phyloP scores from a whole-genome alignment of 30 jellyfish, hydroid and myxozoan genomes.

The Aurelia sp. region DNA sequence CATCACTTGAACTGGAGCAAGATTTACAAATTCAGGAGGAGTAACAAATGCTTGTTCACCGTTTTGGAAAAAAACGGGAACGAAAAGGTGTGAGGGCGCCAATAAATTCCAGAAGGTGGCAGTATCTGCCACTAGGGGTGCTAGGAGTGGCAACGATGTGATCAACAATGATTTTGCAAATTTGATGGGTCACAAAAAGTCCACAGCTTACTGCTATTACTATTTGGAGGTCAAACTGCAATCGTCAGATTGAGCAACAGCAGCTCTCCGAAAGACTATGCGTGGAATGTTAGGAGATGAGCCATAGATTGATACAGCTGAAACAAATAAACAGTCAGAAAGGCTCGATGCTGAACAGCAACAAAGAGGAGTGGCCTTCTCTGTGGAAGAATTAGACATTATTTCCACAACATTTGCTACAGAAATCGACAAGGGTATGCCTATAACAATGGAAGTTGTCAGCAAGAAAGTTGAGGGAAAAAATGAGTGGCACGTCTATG shows the following conservation, averaged over 20 bases:
- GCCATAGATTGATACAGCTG: too few relatives aligned
- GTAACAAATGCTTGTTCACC: conserved; percentile 35
- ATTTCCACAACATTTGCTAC: too few relatives aligned
- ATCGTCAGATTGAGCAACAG: conserved; percentile 60
- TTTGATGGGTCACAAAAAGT: conserved; percentile 54
- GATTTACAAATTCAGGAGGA: conserved; percentile 31
- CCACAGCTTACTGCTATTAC: conserved; percentile 47
- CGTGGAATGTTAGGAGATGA: too few relatives aligned
- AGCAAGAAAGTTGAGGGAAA: too few relatives aligned
- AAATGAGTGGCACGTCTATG: too few relatives aligned
- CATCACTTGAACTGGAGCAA: conserved; percentile 44
- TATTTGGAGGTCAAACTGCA: conserved; percentile 19
- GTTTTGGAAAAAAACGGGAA: conserved; percentile 43
- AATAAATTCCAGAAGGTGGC: conserved; percentile 49
- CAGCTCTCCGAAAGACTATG: conserved; percentile 25
- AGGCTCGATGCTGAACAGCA: too few relatives aligned
- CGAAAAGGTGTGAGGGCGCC: conserved; percentile 57
- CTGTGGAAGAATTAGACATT: too few relatives aligned
- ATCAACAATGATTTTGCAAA: conserved; percentile 55
- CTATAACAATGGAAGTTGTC: too few relatives aligned
- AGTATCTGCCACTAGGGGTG: conserved; percentile 27
- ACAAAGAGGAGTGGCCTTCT: too few relatives aligned
- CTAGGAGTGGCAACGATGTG: not conserved
- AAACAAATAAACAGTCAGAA: too few relatives aligned
- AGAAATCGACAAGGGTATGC: too few relatives aligned